Evolutionary conservation across 2,888 invertebrate species (phyloP), one percentile per base, ranked within the genome.

Genomic region (Caenorhabditis plicata): DNA sequence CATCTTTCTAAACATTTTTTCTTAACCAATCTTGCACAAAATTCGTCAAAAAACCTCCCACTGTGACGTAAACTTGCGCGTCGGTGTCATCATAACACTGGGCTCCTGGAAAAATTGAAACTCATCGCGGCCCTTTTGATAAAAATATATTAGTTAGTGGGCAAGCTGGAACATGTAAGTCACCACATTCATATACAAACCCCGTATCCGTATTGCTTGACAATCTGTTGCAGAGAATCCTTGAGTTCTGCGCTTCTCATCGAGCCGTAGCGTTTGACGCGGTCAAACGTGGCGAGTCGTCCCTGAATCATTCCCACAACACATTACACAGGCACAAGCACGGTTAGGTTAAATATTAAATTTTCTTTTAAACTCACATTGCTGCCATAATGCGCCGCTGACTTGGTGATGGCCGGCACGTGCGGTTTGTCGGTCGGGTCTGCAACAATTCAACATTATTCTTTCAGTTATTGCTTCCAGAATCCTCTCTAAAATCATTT

Each of bases 201-300:
- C 60, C 41, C 26, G 38, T 61, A 61, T 46, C 62, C 66, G 49
- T 67, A 71, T 33, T 64, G 53, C 41, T 57, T 56, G 8, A 71
- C 66, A 46, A 72, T 60, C 26, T 61, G 42, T n/a, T 68, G 54
- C n/a, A 75, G 44, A n/a, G 68, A 65, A 33, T 74, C 77, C 26
- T 66, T 62, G 26, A 77, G 58, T 38, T 77, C 77, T 17, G 72
- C 68, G 17, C 74, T 61, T 38, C 77, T 52, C 77, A 77, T 75
- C 39, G 72, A 73, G 17, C 77, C 77, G 46, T 65, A 77, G 35
- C 77, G 48, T 32, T 71, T 74, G 25, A 75, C 68, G 15, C 75
- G 63, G 36, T 74, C 72, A 29, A 74, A 71, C 8, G 71, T 51
- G 7, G 47, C 53, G 25, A 41, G 47, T 15, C 17, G 55, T 47